Conservation (phyloP, 1,140 invertebrate genomes). For the Hyposmocoma kahamanoa region DNA sequence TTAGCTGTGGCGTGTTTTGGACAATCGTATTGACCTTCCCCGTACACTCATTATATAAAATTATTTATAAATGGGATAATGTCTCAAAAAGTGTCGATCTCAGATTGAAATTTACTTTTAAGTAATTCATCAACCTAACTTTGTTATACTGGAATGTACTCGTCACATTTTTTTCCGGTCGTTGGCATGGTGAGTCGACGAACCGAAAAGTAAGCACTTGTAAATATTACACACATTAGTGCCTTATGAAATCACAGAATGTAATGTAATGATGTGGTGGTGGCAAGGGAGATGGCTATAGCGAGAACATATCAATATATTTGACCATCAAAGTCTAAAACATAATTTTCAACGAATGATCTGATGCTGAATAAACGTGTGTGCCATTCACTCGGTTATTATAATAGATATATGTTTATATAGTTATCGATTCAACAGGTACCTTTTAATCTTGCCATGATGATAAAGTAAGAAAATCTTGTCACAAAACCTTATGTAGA, state of each 20-base stretch:
- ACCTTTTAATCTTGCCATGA: constrained; percentile 73
- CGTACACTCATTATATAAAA: constrained; percentile 34
- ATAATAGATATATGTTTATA: constrained; percentile 60
- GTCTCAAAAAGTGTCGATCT: constrained; percentile 68
- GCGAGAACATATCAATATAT: constrained; percentile 4
- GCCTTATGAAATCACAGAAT: constrained; percentile 53
- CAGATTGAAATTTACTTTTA: constrained; percentile 70
- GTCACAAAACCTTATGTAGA: constrained; percentile 60
- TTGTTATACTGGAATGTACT: constrained; percentile 44
- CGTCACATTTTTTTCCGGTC: constrained; percentile 51
- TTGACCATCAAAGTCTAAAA: not conserved
- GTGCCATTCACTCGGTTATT: constrained; percentile 70
- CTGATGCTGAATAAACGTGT: constrained; percentile 57
- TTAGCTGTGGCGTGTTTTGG: constrained; percentile 1
- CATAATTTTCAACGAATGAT: constrained; percentile 36
- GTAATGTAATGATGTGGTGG: constrained; percentile 37
- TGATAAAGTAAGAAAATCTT: constrained; percentile 69
- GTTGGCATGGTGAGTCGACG: constrained; percentile 25
- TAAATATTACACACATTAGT: constrained; percentile 54
- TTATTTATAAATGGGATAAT: constrained; percentile 49
- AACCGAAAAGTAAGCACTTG: too few relatives aligned
- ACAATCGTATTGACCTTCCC: constrained; percentile 37
- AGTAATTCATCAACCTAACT: constrained; percentile 57
- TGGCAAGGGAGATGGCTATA: constrained; percentile 24
- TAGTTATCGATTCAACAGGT: constrained; percentile 69